Percentiles rank a stretch among this genome's conserved stretches.
These are phyloP conservation scores for Sardinella longiceps DNA, from an alignment of 2,797 vertebrate species.

Conservation along the genomic window DNA sequence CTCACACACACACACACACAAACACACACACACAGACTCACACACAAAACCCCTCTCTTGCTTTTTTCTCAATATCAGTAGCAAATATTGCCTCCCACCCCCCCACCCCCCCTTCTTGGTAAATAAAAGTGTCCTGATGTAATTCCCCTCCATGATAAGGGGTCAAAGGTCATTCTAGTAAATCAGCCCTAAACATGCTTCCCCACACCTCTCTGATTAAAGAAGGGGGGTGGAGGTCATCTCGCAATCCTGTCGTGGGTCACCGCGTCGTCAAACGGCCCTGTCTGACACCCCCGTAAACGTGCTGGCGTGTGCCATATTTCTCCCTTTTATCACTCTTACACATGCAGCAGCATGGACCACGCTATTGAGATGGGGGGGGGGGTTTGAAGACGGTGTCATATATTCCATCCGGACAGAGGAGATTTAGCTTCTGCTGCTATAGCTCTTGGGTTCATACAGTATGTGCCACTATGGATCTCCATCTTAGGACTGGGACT, in stretches of 20 bases:
- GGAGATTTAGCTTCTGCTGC: not conserved
- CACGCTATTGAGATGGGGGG: constrained; percentile 16
- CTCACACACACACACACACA: not conserved
- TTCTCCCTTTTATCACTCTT: constrained; percentile 49
- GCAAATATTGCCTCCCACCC: constrained; percentile 47
- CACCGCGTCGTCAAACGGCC: constrained; percentile 48
- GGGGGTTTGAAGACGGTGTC: not conserved
- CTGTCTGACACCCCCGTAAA: constrained; percentile 49
- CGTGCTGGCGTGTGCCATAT: constrained; percentile 41
- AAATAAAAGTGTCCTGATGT: constrained; percentile 65
- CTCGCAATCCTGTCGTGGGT: constrained; percentile 48
- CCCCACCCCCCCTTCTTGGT: constrained; percentile 53
- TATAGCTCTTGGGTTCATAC: not conserved
- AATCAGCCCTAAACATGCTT: constrained; percentile 64
- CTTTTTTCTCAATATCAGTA: not conserved
- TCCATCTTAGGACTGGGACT: not conserved
- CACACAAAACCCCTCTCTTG: not conserved
- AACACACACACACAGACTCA: constrained; percentile 45
- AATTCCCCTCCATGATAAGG: constrained; percentile 53
- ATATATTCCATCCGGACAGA: not conserved
- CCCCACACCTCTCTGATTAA: constrained; percentile 50
- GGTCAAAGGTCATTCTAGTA: constrained; percentile 64
- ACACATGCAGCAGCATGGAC: constrained; percentile 38
- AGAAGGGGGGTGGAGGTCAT: constrained; percentile 50
- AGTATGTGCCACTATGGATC: not conserved